phyloP scores from a whole-genome alignment of 1,140 invertebrate genomes.

The Helicorthomorpha holstii region DNA sequence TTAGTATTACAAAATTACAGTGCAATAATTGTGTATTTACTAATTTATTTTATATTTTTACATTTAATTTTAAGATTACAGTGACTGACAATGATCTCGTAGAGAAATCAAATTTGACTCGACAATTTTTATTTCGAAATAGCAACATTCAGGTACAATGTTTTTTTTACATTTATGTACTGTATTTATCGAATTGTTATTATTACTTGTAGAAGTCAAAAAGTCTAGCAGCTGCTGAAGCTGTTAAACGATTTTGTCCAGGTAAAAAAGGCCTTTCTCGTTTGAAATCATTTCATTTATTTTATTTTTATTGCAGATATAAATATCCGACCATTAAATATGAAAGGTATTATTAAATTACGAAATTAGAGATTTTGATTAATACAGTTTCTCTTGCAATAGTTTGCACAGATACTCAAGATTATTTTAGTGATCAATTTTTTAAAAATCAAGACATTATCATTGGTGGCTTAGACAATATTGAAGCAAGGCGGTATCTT shows the following conservation, averaged over 20 bases:
- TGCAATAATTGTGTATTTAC: not conserved
- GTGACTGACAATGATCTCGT: conserved; percentile 13
- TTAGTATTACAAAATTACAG: not conserved
- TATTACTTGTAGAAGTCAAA: conserved; percentile 19
- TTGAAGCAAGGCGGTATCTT: conserved; percentile 13
- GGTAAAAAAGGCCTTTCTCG: conserved; percentile 11
- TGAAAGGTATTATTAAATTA: not conserved
- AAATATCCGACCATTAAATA: not conserved
- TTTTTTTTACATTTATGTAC: not conserved
- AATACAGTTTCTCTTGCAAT: not conserved
- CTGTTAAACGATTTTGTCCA: conserved; percentile 23
- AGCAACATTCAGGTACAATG: conserved; percentile 14
- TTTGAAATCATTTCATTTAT: not conserved
- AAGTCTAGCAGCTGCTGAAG: conserved; percentile 24
- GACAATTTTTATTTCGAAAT: conserved; percentile 12
- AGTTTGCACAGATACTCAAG: not conserved
- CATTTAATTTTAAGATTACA: conserved; percentile 5
- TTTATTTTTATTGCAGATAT: not conserved
- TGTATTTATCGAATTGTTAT: not conserved
- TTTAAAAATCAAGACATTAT: conserved; percentile 11
- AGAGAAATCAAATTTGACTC: conserved; percentile 13
- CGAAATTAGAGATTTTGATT: not conserved
- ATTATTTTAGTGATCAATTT: conserved; percentile 11
- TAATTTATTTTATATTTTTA: not conserved
- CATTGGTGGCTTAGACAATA: conserved; percentile 13